These are phyloP conservation scores for Shargacucullia verbasci DNA, from an alignment of 2,888 invertebrate genomes.

Conservation along the genomic window DNA sequence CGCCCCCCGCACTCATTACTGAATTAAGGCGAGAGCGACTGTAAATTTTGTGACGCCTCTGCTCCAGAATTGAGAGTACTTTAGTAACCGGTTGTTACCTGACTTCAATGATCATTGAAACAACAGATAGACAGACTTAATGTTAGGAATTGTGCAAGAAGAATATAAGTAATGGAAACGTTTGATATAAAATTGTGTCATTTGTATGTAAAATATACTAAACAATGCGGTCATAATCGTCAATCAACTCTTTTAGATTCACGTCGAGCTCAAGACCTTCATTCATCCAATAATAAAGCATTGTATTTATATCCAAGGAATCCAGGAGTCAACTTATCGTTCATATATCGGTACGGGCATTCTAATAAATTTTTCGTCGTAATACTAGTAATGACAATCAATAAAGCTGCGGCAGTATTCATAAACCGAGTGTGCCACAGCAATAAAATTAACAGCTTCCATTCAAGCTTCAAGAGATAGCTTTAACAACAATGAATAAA, in stretches of 20 bases:
- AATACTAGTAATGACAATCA: slow-evolving; percentile 68
- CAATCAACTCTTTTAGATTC: slow-evolving; percentile 8
- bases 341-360: slow-evolving; percentile 53
- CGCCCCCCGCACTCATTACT: slow-evolving; percentile 88
- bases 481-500: slow-evolving; percentile 54
- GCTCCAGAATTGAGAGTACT: slow-evolving; percentile 74
- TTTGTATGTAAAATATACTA: neutral
- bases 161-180: neutral
- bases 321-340: slow-evolving; percentile 54
- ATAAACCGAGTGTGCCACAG: slow-evolving; percentile 65
- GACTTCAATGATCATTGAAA: slow-evolving; percentile 54
- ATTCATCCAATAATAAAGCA: neutral
- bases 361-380: slow-evolving; percentile 56
- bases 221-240: too few species aligned
- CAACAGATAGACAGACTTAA: slow-evolving; percentile 11
- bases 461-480: slow-evolving; percentile 52
- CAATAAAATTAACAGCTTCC: slow-evolving; percentile 73
- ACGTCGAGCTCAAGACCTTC: neutral
- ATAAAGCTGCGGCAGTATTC: slow-evolving; percentile 65
- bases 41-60: slow-evolving; percentile 84
- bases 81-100: slow-evolving; percentile 72
- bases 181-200: neutral
- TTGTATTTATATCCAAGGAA: slow-evolving; percentile 13
- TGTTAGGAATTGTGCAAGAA: neutral
- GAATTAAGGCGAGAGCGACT: slow-evolving; percentile 85